A percentile compares a stretch with the other conserved stretches of the same genome.
Evolutionary conservation across 64 coral and sea anemone genomes (phyloP).

Genomic region (Dendronephthya gigantea): DNA sequence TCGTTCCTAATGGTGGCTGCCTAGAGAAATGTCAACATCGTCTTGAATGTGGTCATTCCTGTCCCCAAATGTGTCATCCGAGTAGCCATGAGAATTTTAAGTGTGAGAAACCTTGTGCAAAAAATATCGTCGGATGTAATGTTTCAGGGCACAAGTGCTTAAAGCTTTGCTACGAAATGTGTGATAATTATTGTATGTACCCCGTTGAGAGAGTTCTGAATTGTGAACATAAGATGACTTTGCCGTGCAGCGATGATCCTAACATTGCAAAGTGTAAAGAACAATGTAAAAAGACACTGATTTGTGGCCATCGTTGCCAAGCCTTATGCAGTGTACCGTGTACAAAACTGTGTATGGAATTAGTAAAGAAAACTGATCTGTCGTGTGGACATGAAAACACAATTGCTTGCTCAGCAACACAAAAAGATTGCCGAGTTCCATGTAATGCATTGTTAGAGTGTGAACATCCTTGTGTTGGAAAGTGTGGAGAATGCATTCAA

Average conservation of each 20-base stretch:
- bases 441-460: constrained; percentile 39
- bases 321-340: constrained; percentile 12
- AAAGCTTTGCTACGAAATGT: constrained; percentile 26
- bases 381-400: constrained; percentile 46
- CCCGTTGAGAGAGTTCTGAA: constrained; percentile 31
- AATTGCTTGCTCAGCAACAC: constrained; percentile 51
- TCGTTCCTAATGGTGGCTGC: constrained; percentile 60
- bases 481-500: constrained; percentile 41
- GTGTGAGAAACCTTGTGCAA: constrained; percentile 50
- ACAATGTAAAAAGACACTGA: constrained; percentile 34
- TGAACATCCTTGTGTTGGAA: constrained; percentile 33
- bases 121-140: constrained; percentile 24
- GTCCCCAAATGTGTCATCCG: constrained; percentile 50
- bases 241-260: constrained; percentile 12
- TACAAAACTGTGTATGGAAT: constrained; percentile 33
- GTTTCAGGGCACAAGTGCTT: constrained; percentile 32
- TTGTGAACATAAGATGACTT: constrained; percentile 43
- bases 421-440: constrained; percentile 32
- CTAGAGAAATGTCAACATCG: constrained; percentile 33
- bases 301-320: constrained; percentile 44
- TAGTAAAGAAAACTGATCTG: constrained; percentile 49
- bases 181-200: constrained; percentile 13
- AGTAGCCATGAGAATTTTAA: constrained; percentile 38
- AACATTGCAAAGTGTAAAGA: constrained; percentile 7
- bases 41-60: constrained; percentile 59